These are phyloP conservation scores for Cochlearius cochlearius DNA, from an alignment of 2,113 vertebrate genomes.

Conservation along the genomic window DNA sequence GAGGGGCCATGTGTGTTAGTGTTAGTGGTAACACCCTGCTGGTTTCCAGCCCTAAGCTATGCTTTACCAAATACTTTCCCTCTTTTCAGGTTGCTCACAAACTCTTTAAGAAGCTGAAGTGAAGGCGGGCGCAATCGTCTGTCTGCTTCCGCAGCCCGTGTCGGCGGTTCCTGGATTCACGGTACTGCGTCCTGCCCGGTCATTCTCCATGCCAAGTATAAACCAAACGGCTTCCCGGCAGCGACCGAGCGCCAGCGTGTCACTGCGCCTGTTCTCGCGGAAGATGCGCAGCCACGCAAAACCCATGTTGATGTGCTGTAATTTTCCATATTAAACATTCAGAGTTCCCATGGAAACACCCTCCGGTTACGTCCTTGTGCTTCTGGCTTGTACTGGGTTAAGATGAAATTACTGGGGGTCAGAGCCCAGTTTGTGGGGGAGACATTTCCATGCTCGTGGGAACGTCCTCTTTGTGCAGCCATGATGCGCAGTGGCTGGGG, in stretches of 20 bases:
- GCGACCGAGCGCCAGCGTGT: fast-evolving
- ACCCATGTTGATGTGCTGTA: neutral
- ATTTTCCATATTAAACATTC: constrained; percentile 51
- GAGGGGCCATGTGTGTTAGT: fast-evolving
- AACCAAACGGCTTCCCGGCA: neutral
- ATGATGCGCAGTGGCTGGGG: fast-evolving
- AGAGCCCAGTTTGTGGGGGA: fast-evolving
- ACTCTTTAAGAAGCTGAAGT: constrained; percentile 79
- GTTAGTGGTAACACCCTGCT: fast-evolving
- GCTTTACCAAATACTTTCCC: neutral
- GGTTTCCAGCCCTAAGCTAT: neutral
- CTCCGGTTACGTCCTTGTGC: neutral
- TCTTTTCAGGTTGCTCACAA: constrained; percentile 77
- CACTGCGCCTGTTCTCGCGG: neutral
- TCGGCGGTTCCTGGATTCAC: neutral
- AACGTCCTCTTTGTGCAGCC: neutral
- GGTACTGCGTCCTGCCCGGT: neutral
- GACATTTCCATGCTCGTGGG: neutral
- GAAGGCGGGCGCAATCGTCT: neutral
- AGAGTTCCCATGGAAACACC: neutral
- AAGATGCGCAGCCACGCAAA: neutral
- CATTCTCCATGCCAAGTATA: neutral
- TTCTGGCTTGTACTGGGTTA: neutral
- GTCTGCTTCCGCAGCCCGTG: neutral
- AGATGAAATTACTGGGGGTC: neutral